Conservation (phyloP, 2,888 invertebrate genomes). For the Laspeyria flexula region DNA sequence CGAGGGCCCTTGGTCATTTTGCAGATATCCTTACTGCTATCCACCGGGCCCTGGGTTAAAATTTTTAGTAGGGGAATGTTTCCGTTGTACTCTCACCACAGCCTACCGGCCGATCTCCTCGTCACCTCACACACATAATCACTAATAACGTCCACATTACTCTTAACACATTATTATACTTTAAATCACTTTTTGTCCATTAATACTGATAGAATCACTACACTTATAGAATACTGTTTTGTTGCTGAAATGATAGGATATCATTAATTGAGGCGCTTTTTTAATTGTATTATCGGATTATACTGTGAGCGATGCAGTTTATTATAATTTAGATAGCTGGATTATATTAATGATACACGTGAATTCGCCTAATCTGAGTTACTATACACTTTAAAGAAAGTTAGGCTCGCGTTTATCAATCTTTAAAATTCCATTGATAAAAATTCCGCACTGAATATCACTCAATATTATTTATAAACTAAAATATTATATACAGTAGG, state of each 20-base stretch:
- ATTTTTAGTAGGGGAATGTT: conserved; percentile 85
- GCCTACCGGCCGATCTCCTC: conserved; percentile 63
- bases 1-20: conserved; percentile 87
- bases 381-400: no score
- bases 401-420: no score
- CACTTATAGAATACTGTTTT: conserved; percentile 42
- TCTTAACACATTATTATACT: conserved; percentile 59
- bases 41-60: conserved; percentile 80
- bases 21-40: conserved; percentile 78
- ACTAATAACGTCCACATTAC: conserved; percentile 60
- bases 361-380: no score
- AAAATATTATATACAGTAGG: no score
- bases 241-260: conserved; percentile 50
- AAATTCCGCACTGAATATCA: background rate
- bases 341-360: no score
- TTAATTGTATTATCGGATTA: conserved; percentile 46
- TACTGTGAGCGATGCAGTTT: conserved; percentile 58
- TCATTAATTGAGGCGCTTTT: conserved; percentile 54
- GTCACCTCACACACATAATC: conserved; percentile 78
- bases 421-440: no score
- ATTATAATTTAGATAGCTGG: conserved; percentile 20
- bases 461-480: background rate
- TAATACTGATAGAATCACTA: conserved; percentile 60
- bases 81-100: conserved; percentile 63
- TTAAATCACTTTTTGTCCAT: conserved; percentile 60